Base-by-base conservation (phyloP, 2,113 vertebrate genomes). In the Melanerpes formicivorus region DNA sequence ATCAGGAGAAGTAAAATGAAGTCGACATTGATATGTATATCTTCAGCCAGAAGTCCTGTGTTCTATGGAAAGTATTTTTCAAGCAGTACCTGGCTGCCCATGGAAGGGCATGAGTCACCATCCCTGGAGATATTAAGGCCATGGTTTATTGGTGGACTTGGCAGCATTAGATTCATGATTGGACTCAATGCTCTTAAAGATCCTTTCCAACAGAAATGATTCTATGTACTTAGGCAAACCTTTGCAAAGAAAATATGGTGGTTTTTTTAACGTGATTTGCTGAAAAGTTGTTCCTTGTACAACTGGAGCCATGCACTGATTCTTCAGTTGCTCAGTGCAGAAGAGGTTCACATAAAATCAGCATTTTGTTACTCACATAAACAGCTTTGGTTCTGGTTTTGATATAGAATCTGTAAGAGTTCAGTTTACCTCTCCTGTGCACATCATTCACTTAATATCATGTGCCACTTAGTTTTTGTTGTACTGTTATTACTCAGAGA, bases 1-100 rank as follows among this genome's bases (percentile, higher is more conserved):
- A 63, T 2, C 78, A 18, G 27, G 54, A 21, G 80, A 87, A 91
- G n/a, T 69, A 76, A 90, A 93, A 85, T 88, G 27, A 91, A 95
- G 66, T 73, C 6, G 21, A 14, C 40, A 14, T 42, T 40, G 75
- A 82, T 70, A 56, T 5, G 69, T 66, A 80, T 37, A 50, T 37
- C 42, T 73, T 92, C 58, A 79, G 42, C 85, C 17, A 60, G 44
- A 52, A 83, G 29, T 23, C 16, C 14, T 75, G 27, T 84, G 76
- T 75, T 76, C 59, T 88, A 16, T 44, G 75, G 22, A 21, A 89
- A 50, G 15, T 52, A 70, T 70, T 97, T 93, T 83, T 59, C 44
- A 63, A 67, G 30, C 60, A 64, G 58, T 90, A 48, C 67, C 50
- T 77, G 32, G 32, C 46, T 66, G 18, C 19, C 32, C 30, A 52